Percentiles rank a stretch among this genome's conserved stretches.
Evolutionary conservation across 2,888 invertebrate species (phyloP).

Genomic region (Amphipyra berbera): DNA sequence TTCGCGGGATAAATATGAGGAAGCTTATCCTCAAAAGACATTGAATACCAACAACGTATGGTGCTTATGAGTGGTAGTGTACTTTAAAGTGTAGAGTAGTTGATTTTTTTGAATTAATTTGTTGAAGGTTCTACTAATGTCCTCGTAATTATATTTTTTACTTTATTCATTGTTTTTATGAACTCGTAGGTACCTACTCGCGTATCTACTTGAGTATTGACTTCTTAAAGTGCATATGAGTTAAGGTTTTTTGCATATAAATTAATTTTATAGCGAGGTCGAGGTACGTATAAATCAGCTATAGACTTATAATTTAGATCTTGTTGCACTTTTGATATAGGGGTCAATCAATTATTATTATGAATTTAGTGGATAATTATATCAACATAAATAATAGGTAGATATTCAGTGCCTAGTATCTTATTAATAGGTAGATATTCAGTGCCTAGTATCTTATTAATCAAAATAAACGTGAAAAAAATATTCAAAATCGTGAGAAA

Average conservation of each 20-base stretch:
- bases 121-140: too few relatives aligned
- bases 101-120: too few relatives aligned
- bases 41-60: too few relatives aligned
- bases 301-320: conserved; percentile 7
- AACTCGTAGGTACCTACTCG: too few relatives aligned
- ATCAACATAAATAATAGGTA: neutral
- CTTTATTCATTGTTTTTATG: too few relatives aligned
- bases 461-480: neutral
- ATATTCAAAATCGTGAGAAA: conserved; percentile 20
- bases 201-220: conserved; percentile 8
- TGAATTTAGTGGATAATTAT: conserved; percentile 1
- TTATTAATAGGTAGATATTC: too few relatives aligned
- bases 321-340: conserved; percentile 8
- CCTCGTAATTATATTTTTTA: too few relatives aligned
- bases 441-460: too few relatives aligned
- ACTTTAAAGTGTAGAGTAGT: too few relatives aligned
- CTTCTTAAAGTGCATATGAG: conserved; percentile 13
- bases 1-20: too few relatives aligned
- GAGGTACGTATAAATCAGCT: conserved; percentile 7
- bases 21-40: too few relatives aligned
- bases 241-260: conserved; percentile 26
- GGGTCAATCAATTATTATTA: conserved; percentile 7
- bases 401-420: conserved; percentile 9
- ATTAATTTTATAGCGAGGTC: conserved; percentile 32
- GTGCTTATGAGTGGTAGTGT: too few relatives aligned